phyloP scores from a whole-genome alignment of 2,888 invertebrate genomes.

The Heliconius sara region DNA sequence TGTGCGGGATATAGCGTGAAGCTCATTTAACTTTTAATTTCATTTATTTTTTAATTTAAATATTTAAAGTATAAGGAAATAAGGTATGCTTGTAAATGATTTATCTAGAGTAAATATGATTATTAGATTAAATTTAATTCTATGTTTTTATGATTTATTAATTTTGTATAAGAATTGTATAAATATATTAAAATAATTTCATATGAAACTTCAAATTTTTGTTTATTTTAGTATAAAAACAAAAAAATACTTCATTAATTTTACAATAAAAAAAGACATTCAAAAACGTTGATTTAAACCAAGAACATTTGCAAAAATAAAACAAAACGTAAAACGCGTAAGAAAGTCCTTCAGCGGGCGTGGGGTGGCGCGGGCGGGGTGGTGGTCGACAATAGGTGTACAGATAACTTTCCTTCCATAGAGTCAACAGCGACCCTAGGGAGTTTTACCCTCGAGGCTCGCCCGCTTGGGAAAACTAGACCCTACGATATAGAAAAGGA shows the following conservation, averaged over 20 bases:
- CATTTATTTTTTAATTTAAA: too few species aligned
- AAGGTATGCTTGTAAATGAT: neutral
- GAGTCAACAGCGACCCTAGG: constrained; percentile 84
- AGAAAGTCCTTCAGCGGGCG: constrained; percentile 74
- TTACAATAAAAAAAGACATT: constrained; percentile 26
- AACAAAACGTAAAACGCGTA: constrained; percentile 82
- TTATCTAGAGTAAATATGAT: neutral
- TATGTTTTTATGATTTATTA: neutral
- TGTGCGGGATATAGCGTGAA: too few species aligned
- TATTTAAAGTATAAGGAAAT: neutral
- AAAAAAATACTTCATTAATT: neutral
- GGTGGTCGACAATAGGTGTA: constrained; percentile 82
- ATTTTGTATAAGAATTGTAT: neutral
- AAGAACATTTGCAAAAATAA: constrained; percentile 57
- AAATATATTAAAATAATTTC: neutral
- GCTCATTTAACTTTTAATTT: too few species aligned
- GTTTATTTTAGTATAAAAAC: neutral
- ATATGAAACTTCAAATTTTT: neutral
- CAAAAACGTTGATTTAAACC: constrained; percentile 45
- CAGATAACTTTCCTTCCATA: constrained; percentile 84
- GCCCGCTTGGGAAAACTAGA: constrained; percentile 84
- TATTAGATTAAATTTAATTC: neutral
- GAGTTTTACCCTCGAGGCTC: constrained; percentile 83
- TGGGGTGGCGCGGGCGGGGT: constrained; percentile 60
- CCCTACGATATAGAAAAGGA: constrained; percentile 84